phyloP scores from a whole-genome alignment of 1,140 invertebrate genomes.

The Ceratoteleas bidentatus region DNA sequence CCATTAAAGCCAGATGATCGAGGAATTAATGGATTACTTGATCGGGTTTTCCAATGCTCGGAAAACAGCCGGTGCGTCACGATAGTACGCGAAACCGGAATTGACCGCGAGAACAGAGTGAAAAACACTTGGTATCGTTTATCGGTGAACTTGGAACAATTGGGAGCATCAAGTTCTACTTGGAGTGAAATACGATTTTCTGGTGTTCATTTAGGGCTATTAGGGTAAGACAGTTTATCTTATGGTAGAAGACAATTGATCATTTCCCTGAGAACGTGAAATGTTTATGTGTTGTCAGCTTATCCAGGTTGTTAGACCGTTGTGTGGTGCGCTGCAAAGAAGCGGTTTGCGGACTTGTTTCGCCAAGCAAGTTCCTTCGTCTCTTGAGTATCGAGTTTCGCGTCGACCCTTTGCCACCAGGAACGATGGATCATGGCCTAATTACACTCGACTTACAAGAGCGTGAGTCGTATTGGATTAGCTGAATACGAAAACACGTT shows the following conservation, averaged over 20 bases:
- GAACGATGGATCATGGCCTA: conserved; percentile 24
- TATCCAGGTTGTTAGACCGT: too few relatives aligned
- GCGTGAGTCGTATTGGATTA: conserved; percentile 33
- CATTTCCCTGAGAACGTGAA: too few relatives aligned
- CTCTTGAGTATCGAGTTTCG: conserved; percentile 5
- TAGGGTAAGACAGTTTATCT: too few relatives aligned
- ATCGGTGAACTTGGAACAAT: too few relatives aligned
- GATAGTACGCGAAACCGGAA: conserved; percentile 15
- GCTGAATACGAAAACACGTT: conserved; percentile 39
- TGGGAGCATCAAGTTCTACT: too few relatives aligned
- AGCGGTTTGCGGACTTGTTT: neutral
- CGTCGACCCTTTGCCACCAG: neutral
- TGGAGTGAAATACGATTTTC: too few relatives aligned
- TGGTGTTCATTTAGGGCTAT: too few relatives aligned
- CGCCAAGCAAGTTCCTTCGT: neutral
- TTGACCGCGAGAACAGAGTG: conserved; percentile 9
- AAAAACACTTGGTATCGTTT: too few relatives aligned
- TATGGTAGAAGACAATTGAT: too few relatives aligned
- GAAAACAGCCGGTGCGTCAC: conserved; percentile 16
- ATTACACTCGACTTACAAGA: conserved; percentile 38
- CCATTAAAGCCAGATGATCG: conserved; percentile 53
- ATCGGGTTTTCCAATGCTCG: conserved; percentile 36
- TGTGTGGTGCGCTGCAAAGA: too few relatives aligned
- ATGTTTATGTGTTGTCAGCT: too few relatives aligned
- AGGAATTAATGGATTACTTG: conserved; percentile 56